Evolutionary conservation across 2,888 invertebrate genomes (phyloP).

Genomic region (Andrena hattorfiana): DNA sequence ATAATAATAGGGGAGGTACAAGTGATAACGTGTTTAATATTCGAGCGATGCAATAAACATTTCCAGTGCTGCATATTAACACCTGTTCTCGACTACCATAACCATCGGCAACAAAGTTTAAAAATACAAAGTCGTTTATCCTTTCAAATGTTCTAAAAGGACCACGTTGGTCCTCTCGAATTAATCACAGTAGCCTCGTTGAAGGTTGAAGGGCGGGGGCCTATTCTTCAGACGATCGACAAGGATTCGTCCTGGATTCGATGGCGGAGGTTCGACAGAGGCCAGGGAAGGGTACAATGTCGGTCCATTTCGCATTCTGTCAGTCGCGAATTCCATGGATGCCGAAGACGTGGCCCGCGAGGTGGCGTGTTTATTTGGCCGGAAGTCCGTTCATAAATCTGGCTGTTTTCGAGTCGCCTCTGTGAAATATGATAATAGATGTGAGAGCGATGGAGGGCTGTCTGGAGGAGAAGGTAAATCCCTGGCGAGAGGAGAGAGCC

Average conservation of each 20-base stretch:
- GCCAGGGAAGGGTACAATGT: constrained; percentile 48
- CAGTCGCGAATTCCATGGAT: constrained; percentile 73
- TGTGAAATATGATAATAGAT: constrained; percentile 82
- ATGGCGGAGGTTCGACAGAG: constrained; percentile 54
- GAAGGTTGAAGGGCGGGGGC: constrained; percentile 1
- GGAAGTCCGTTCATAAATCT: constrained; percentile 83
- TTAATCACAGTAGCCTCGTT: constrained; percentile 21
- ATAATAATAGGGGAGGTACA: too few relatives aligned
- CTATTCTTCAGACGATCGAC: constrained; percentile 38
- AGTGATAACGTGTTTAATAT: too few relatives aligned
- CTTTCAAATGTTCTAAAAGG: background rate
- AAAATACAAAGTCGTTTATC: background rate
- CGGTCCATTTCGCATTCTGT: constrained; percentile 81
- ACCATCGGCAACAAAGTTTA: background rate
- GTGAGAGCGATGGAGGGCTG: constrained; percentile 75
- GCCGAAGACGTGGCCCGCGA: constrained; percentile 60
- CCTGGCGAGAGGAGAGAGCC: constrained; percentile 53
- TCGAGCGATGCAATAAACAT: too few relatives aligned
- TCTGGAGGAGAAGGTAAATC: constrained; percentile 76
- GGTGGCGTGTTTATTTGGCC: constrained; percentile 80
- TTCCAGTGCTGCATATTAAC: too few relatives aligned
- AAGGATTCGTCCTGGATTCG: constrained; percentile 52
- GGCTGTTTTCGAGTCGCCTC: constrained; percentile 80
- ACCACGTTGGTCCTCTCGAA: background rate
- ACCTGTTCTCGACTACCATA: too few relatives aligned